Base-by-base conservation (phyloP, 2,113 vertebrate genomes). In the Castor canadensis region DNA sequence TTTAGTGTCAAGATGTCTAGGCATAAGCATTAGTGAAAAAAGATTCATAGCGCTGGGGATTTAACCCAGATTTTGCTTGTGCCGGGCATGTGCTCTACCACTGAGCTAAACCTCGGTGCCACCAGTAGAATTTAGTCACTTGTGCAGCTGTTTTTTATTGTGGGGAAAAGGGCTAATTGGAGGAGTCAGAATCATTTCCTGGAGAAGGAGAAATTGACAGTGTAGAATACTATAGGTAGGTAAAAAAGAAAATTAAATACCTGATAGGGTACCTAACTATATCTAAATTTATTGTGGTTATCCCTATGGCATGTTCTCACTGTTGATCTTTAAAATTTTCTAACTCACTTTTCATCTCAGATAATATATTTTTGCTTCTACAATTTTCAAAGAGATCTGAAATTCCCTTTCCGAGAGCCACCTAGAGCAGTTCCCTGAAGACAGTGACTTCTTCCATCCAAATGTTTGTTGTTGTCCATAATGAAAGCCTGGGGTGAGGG, bases 131-230 rank as follows among this genome's bases (percentile, higher is more conserved):
- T 72, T 77, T 71, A 79, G 30, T 20, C 76, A 54, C 67, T 43
- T 38, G 28, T 32, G 17, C 72, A 87, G 86, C n/a, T 82, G 20
- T 71, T 94, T 22, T 76, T 92, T n/a, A 40, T 94, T 28, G 64
- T 79, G 40, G 1, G 3, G 15, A 16, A 52, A 35, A 91, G 80
- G 20, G 8, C 45, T 85, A 6, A 30, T 43, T 28, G 83, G 80
- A 87, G 79, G 84, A 88, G 69, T 93, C 32, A 80, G 64, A 91
- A 91, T 77, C 26, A 9, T 92, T 67, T 86, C 24, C 43, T 32
- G 11, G 35, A 4, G 43, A 84, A 64, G 38, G 58, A 91, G 58
- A 83, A 73, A 83, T 10, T 73, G 86, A 5, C 32, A 43, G 38
- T 67, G 4, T 66, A 26, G 71, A 17, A 80, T 69, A 82, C 43